Percentiles rank a stretch among this genome's conserved stretches.
Conservation (phyloP, 1,140 invertebrate species). For the Carposina sasakii region DNA sequence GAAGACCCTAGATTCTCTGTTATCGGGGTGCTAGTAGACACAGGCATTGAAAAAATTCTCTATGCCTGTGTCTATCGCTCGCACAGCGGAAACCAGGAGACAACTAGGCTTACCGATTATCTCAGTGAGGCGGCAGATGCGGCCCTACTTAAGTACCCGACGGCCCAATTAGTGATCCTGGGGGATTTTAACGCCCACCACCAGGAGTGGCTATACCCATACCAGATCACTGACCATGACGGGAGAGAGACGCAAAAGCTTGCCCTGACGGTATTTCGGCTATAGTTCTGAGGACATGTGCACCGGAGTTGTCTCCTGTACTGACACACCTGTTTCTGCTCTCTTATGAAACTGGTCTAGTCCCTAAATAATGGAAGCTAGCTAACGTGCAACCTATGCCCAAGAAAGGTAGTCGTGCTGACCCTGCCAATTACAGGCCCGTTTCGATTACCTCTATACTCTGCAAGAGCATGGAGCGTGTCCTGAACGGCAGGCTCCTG, state of each 20-base stretch:
- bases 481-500: not conserved
- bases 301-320: conserved; percentile 11
- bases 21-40: not conserved
- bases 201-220: not conserved
- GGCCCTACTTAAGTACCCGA: not conserved
- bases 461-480: not conserved
- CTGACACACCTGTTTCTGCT: conserved; percentile 9
- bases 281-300: not conserved
- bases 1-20: conserved; percentile 1
- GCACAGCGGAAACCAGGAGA: conserved; percentile 6
- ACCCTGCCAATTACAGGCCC: not conserved
- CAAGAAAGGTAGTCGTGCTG: not conserved
- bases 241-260: conserved; percentile 3
- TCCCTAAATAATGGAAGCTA: not conserved
- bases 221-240: not conserved
- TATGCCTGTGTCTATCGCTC: conserved; percentile 10
- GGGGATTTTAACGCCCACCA: conserved; percentile 5
- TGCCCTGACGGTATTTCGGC: conserved; percentile 11
- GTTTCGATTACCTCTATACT: not conserved
- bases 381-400: too few relatives aligned
- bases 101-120: conserved; percentile 1
- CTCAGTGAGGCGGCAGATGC: not conserved
- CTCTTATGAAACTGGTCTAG: not conserved
- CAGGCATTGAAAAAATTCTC: not conserved
- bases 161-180: conserved; percentile 6